Evolutionary conservation across 2,888 invertebrate genomes (phyloP).

Genomic region (Schrankia costaestrigalis): DNA sequence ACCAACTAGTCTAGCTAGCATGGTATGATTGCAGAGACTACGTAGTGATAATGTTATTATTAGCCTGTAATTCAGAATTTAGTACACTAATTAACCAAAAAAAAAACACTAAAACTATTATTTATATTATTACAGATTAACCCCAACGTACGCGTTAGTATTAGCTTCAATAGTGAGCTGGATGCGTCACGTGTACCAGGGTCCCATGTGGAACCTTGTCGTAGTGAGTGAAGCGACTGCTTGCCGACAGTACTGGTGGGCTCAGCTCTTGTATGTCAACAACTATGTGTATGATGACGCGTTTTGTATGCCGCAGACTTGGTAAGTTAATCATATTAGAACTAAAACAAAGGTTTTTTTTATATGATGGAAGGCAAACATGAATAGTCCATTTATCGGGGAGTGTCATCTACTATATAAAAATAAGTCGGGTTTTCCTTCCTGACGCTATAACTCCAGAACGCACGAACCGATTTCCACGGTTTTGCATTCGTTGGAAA

Average conservation of each 20-base stretch:
- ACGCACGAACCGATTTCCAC: no score
- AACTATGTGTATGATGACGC: constrained; percentile 61
- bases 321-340: constrained; percentile 57
- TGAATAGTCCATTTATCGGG: no score
- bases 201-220: constrained; percentile 61
- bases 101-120: no score
- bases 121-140: constrained; percentile 45
- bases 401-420: no score
- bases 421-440: no score
- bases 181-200: constrained; percentile 52
- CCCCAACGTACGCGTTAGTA: constrained; percentile 60
- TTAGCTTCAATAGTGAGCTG: constrained; percentile 56
- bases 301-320: constrained; percentile 56
- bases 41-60: background rate
- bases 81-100: no score
- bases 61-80: background rate
- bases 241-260: constrained; percentile 72
- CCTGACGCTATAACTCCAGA: no score
- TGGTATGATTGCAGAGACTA: no score
- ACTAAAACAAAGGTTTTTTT: no score
- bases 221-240: constrained; percentile 51
- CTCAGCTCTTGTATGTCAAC: constrained; percentile 67
- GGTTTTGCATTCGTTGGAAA: no score
- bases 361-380: no score
- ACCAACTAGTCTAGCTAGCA: no score